phyloP scores from a whole-genome alignment of 2,797 vertebrate species.

The Triplophysa yarkandensis region DNA sequence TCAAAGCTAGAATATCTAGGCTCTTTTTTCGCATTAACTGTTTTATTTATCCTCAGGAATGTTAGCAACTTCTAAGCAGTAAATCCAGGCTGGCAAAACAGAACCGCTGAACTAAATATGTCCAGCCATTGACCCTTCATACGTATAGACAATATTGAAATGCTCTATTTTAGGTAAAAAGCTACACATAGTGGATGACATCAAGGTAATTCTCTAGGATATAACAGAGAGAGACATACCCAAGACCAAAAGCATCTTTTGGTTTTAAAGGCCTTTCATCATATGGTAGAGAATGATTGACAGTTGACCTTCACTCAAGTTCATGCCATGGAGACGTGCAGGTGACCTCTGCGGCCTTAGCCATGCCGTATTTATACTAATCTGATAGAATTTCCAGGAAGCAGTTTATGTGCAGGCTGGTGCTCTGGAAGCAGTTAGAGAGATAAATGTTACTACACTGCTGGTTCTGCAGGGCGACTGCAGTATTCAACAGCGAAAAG shows the following conservation, averaged over 20 bases:
- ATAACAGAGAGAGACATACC: constrained; percentile 57
- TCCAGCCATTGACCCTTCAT: too few relatives aligned
- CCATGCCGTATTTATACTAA: constrained; percentile 76
- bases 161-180: constrained; percentile 3
- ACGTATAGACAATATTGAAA: too few relatives aligned
- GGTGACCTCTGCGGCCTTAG: constrained; percentile 65
- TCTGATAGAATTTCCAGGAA: constrained; percentile 75
- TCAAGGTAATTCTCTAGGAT: neutral
- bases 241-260: constrained; percentile 68
- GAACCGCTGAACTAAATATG: too few relatives aligned
- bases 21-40: too few relatives aligned
- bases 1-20: too few relatives aligned
- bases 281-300: constrained; percentile 75
- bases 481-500: constrained; percentile 42
- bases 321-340: constrained; percentile 63
- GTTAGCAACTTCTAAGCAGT: too few relatives aligned
- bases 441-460: constrained; percentile 56
- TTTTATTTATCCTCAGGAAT: too few relatives aligned
- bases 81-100: too few relatives aligned
- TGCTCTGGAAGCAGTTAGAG: constrained; percentile 63
- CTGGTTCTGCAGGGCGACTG: constrained; percentile 38
- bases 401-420: constrained; percentile 70
- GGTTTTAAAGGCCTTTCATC: constrained; percentile 73
- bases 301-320: constrained; percentile 77
- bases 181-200: neutral